phyloP scores from a whole-genome alignment of 2,888 invertebrate species.

The Dysmachus trigonus region DNA sequence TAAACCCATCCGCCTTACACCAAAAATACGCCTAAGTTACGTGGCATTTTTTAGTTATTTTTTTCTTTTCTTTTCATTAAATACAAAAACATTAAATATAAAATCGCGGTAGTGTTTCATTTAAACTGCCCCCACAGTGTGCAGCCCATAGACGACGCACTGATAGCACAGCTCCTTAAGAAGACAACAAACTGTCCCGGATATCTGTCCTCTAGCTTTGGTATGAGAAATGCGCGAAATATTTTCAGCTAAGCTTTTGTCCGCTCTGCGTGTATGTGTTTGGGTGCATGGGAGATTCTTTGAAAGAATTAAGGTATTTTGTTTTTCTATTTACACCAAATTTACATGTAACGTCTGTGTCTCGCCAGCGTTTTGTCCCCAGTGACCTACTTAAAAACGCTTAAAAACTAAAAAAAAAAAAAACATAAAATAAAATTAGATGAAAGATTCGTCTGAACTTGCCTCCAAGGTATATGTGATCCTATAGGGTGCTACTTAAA shows the following conservation, averaged over 20 bases:
- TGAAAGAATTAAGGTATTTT: neutral
- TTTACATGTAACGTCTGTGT: slow-evolving; percentile 14
- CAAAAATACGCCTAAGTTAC: neutral
- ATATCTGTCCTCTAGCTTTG: slow-evolving; percentile 11
- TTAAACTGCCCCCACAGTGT: neutral
- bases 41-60: neutral
- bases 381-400: neutral
- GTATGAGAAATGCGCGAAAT: slow-evolving; percentile 6
- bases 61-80: neutral
- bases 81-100: neutral
- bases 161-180: neutral
- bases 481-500: neutral
- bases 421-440: neutral
- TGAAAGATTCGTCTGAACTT: neutral
- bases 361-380: neutral
- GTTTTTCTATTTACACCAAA: slow-evolving; percentile 25
- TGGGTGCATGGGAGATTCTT: slow-evolving; percentile 18
- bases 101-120: neutral
- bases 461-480: neutral
- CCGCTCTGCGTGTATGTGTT: neutral
- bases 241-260: neutral
- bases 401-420: slow-evolving; percentile 4
- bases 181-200: neutral
- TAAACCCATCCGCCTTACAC: neutral
- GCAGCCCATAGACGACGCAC: neutral